Evolutionary conservation across 2,113 vertebrate genomes (phyloP).

Genomic region (Nyctibius bracteatus): DNA sequence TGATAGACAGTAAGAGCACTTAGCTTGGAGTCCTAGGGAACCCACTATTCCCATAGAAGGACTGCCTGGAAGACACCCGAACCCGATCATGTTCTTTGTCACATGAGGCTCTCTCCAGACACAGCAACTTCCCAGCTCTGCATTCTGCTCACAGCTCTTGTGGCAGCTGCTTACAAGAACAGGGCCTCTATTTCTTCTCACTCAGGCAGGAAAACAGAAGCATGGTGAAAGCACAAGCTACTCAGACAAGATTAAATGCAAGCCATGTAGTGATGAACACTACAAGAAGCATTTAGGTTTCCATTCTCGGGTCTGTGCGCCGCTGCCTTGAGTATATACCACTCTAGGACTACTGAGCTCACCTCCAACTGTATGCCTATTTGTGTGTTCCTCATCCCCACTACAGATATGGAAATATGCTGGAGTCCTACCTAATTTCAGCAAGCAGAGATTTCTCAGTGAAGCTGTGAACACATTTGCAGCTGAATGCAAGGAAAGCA

Average conservation of each 20-base stretch:
- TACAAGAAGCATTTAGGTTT: neutral
- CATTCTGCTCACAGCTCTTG: neutral
- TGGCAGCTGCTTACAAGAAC: neutral
- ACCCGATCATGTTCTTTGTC: neutral
- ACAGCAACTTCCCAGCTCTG: neutral
- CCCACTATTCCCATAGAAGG: neutral
- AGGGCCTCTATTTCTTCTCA: neutral
- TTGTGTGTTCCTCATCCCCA: neutral
- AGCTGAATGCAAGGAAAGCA: neutral
- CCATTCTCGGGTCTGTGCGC: neutral
- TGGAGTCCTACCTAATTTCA: neutral
- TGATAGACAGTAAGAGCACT: neutral
- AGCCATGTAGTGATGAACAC: neutral
- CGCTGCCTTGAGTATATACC: neutral
- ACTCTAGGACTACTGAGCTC: neutral
- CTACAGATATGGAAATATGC: neutral
- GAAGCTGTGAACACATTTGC: neutral
- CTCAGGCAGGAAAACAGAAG: slow-evolving; percentile 4
- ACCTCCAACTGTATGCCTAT: neutral
- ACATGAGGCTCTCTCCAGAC: neutral
- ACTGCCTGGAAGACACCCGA: neutral
- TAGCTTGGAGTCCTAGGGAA: neutral
- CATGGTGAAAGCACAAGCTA: slow-evolving; percentile 17
- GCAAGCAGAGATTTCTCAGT: neutral
- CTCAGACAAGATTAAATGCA: neutral